A percentile compares a stretch with the other conserved stretches of the same genome.
Conservation (phyloP, 2,797 vertebrate genomes). For the Limosa lapponica region DNA sequence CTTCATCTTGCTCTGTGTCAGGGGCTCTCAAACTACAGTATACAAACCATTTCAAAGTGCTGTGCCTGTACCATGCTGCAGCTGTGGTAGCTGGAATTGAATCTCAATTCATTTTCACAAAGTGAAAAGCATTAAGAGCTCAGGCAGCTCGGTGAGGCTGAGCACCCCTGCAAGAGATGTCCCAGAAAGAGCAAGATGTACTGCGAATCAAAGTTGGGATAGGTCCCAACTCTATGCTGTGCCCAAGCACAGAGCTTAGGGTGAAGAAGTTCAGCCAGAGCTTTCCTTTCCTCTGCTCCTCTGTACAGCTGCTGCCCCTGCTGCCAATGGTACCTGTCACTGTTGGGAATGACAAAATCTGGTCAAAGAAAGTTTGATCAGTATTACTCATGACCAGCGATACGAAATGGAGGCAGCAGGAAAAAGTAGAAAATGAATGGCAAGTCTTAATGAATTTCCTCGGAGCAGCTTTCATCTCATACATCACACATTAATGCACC, state of each 20-base stretch:
- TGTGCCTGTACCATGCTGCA: neutral
- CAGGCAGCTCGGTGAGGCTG: neutral
- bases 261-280: neutral
- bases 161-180: neutral
- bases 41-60: neutral
- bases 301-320: neutral
- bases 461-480: neutral
- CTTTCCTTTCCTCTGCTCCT: neutral
- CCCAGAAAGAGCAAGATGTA: neutral
- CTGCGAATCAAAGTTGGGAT: accelerated
- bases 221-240: neutral
- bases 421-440: neutral
- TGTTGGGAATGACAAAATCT: neutral
- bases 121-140: neutral
- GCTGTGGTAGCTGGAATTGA: neutral
- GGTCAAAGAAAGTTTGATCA: neutral
- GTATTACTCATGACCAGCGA: neutral
- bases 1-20: neutral
- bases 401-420: neutral
- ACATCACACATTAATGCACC: neutral
- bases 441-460: neutral
- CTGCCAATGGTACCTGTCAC: neutral
- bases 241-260: neutral
- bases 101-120: neutral
- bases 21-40: neutral